Conservation (phyloP, 1,140 invertebrate genomes). For the Heliconius nattereri region DNA sequence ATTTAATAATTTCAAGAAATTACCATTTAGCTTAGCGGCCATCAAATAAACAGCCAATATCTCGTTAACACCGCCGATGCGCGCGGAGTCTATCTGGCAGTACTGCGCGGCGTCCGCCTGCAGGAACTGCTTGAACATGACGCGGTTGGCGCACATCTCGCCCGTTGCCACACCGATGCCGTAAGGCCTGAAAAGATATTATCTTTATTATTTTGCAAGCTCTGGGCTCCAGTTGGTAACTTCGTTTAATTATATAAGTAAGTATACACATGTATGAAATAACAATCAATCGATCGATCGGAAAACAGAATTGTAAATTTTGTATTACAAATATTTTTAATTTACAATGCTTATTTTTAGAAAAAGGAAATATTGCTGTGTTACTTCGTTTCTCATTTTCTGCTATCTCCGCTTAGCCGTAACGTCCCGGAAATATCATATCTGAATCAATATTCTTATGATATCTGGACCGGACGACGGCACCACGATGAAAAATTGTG, state of each 20-base stretch:
- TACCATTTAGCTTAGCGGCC: constrained; percentile 89
- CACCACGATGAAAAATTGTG: not conserved
- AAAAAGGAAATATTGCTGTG: too few relatives aligned
- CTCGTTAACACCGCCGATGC: constrained; percentile 94
- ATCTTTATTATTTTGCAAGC: not conserved
- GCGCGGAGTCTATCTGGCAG: constrained; percentile 94
- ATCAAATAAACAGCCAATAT: constrained; percentile 93
- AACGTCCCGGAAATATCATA: too few relatives aligned
- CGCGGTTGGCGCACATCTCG: constrained; percentile 94
- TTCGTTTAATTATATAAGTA: too few relatives aligned
- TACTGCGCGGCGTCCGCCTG: constrained; percentile 90
- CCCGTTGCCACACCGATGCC: constrained; percentile 94
- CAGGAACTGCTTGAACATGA: constrained; percentile 96
- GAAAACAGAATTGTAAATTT: too few relatives aligned
- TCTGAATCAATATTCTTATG: too few relatives aligned
- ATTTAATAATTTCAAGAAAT: not conserved
- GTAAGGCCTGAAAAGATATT: constrained; percentile 76
- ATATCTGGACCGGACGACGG: too few relatives aligned
- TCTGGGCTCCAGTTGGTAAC: not conserved
- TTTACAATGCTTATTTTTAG: too few relatives aligned
- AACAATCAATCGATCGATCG: too few relatives aligned
- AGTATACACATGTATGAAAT: too few relatives aligned
- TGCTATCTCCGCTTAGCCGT: too few relatives aligned
- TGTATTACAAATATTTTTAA: too few relatives aligned
- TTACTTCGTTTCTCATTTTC: too few relatives aligned